Conservation (phyloP, 2,888 invertebrate species). For the Orthosia gothica region DNA sequence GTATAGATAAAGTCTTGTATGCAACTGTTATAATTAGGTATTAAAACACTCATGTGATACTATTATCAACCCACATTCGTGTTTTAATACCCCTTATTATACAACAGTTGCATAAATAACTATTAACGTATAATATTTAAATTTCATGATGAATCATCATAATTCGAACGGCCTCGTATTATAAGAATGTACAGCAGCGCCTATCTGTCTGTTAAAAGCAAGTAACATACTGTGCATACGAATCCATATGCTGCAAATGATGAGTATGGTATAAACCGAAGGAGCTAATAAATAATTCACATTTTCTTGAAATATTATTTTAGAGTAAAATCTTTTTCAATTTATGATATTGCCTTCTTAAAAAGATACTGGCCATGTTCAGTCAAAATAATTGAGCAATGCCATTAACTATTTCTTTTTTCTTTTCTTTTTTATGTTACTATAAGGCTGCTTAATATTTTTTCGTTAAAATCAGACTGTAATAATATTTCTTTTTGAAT, state of each 20-base stretch:
- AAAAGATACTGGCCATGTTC: not conserved
- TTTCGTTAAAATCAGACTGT: not conserved
- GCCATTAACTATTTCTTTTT: not conserved
- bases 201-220: conserved; percentile 29
- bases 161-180: too few relatives aligned
- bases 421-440: not conserved
- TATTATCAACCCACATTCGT: too few relatives aligned
- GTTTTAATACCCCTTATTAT: too few relatives aligned
- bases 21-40: too few relatives aligned
- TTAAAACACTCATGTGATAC: too few relatives aligned
- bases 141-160: not conserved
- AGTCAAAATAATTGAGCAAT: not conserved
- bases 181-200: conserved; percentile 5
- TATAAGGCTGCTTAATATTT: not conserved
- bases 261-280: not conserved
- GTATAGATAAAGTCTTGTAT: too few relatives aligned
- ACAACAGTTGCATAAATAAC: too few relatives aligned
- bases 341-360: not conserved
- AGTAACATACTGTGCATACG: conserved; percentile 6
- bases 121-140: not conserved
- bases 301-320: not conserved
- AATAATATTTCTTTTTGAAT: not conserved
- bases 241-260: not conserved
- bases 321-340: not conserved
- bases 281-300: not conserved